These are phyloP conservation scores for Drosophila athabasca DNA, from an alignment of 1,140 invertebrate genomes.

Conservation along the genomic window DNA sequence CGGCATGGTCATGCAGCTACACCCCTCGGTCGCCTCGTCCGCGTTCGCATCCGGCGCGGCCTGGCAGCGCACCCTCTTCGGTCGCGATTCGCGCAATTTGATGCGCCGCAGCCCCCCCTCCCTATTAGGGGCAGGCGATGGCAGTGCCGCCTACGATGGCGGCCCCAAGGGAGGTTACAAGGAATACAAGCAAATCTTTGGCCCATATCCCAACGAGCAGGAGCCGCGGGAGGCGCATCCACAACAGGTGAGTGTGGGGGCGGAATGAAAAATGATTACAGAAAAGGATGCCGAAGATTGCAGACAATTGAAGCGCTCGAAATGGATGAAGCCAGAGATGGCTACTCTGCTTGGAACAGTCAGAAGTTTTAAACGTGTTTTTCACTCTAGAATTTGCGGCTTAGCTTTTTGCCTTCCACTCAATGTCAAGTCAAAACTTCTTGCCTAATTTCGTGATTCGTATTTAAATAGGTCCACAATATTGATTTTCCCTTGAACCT, in stretches of 20 bases:
- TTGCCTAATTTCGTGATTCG: too few relatives aligned
- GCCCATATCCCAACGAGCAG: constrained; percentile 29
- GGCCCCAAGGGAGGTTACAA: constrained; percentile 30
- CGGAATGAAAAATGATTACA: constrained; percentile 18
- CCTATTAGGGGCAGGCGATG: constrained; percentile 6
- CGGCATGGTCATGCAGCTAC: constrained; percentile 51
- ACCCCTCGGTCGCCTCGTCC: constrained; percentile 27
- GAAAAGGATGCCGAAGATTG: not conserved
- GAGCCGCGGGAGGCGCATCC: constrained; percentile 19
- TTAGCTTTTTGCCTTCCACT: too few relatives aligned
- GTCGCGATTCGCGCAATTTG: constrained; percentile 93
- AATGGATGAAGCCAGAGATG: not conserved
- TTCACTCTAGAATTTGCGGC: too few relatives aligned
- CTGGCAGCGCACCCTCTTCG: constrained; percentile 91
- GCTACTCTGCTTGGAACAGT: not conserved
- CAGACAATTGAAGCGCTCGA: not conserved
- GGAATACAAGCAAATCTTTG: constrained; percentile 46
- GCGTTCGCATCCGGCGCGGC: constrained; percentile 73
- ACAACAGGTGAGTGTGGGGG: constrained; percentile 62
- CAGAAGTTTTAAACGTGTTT: too few relatives aligned
- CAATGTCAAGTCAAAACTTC: too few relatives aligned
- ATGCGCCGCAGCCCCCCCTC: constrained; percentile 76
- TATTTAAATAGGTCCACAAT: too few relatives aligned
- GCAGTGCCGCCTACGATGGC: constrained; percentile 19
- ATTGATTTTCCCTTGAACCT: too few relatives aligned